These are phyloP conservation scores for Yponomeuta cagnagella DNA, from an alignment of 2,888 invertebrate genomes.

Conservation along the genomic window DNA sequence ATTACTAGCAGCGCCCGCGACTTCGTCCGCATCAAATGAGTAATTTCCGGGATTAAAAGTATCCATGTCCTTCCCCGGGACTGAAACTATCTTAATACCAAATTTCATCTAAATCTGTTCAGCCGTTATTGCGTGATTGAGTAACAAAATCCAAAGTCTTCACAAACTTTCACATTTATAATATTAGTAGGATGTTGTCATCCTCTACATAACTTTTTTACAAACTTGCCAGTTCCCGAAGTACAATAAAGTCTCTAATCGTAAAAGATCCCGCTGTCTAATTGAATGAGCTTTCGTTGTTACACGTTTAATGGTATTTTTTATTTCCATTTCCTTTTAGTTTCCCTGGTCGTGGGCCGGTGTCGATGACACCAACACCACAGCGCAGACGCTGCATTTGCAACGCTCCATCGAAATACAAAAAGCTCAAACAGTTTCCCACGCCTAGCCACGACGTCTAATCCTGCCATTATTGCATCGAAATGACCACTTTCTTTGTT, in stretches of 20 bases:
- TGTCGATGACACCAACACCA: slow-evolving; percentile 39
- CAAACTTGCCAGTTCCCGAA: background rate
- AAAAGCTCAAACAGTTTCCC: slow-evolving; percentile 46
- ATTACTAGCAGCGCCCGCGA: background rate
- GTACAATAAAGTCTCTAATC: background rate
- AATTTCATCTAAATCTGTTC: no score
- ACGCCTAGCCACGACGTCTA: slow-evolving; percentile 28
- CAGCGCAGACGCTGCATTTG: slow-evolving; percentile 39
- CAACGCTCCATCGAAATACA: slow-evolving; percentile 50
- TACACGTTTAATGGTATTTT: background rate
- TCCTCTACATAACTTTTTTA: background rate
- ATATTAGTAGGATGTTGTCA: background rate
- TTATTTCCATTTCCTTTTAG: slow-evolving; percentile 1
- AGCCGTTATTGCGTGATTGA: no score
- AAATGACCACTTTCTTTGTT: slow-evolving; percentile 7
- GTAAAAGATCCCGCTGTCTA: background rate
- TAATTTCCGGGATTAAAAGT: no score
- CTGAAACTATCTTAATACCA: no score
- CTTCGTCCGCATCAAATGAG: no score
- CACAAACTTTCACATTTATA: no score
- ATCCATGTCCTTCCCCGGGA: no score
- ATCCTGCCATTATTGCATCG: slow-evolving; percentile 4
- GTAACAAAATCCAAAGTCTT: no score
- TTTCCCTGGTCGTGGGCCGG: background rate
- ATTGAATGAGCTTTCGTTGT: background rate